Conservation (phyloP, 2,113 vertebrate species). For the Anseranas semipalmata region DNA sequence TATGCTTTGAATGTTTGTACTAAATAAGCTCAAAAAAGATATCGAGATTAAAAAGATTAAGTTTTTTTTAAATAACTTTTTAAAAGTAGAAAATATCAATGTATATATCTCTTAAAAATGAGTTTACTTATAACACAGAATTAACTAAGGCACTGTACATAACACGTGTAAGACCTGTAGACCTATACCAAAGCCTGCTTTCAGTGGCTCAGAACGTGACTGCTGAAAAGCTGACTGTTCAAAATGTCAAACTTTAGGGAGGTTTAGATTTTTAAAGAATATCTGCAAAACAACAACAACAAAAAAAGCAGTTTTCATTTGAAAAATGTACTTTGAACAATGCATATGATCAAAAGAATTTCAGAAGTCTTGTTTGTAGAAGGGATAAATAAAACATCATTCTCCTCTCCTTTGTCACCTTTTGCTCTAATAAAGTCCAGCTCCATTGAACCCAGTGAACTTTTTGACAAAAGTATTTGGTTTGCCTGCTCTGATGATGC, state of each 20-base stretch:
- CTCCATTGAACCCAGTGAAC: neutral
- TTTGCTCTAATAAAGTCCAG: neutral
- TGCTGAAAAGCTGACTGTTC: neutral
- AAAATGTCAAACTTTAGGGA: neutral
- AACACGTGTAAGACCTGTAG: neutral
- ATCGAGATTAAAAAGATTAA: neutral
- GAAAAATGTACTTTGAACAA: neutral
- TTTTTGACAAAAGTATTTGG: neutral
- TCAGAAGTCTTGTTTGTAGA: neutral
- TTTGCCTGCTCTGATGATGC: neutral
- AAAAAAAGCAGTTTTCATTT: neutral
- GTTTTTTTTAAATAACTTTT: neutral
- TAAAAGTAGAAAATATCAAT: neutral
- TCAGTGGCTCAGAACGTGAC: neutral
- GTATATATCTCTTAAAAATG: neutral
- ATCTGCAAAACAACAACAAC: neutral
- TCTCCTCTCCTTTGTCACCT: neutral
- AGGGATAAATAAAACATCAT: neutral
- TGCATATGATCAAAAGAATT: neutral
- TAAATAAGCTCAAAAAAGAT: neutral
- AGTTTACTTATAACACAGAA: neutral
- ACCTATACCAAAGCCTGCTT: neutral
- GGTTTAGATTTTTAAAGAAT: neutral
- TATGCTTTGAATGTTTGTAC: neutral
- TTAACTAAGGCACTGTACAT: neutral